These are phyloP conservation scores for Idaea dimidiata DNA, from an alignment of 2,888 invertebrate species.

Conservation along the genomic window DNA sequence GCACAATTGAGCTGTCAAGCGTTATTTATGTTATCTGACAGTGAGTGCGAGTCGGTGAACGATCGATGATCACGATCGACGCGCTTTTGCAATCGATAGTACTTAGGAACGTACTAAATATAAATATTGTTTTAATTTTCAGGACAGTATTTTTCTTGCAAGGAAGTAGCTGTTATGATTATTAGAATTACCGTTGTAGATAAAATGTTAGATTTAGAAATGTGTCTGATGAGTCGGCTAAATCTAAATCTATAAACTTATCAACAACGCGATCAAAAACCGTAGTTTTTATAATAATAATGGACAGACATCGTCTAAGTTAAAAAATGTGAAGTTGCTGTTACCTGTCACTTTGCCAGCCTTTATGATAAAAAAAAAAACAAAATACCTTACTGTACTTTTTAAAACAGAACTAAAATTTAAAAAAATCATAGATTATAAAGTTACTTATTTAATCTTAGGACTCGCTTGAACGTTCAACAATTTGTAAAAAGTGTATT, in stretches of 20 bases:
- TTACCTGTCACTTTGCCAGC: too few relatives aligned
- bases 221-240: too few relatives aligned
- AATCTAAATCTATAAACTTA: too few relatives aligned
- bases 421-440: constrained; percentile 48
- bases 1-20: constrained; percentile 61
- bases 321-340: too few relatives aligned
- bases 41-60: neutral
- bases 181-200: too few relatives aligned
- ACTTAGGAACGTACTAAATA: neutral
- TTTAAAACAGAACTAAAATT: constrained; percentile 48
- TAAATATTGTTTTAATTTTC: too few relatives aligned
- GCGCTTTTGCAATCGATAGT: neutral
- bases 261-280: too few relatives aligned
- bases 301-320: too few relatives aligned
- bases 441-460: constrained; percentile 63
- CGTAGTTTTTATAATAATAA: too few relatives aligned
- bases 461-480: constrained; percentile 72
- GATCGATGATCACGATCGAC: neutral
- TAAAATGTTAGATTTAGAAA: too few relatives aligned
- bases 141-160: too few relatives aligned
- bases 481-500: constrained; percentile 78
- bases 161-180: too few relatives aligned
- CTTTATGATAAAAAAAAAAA: constrained; percentile 11
- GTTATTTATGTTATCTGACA: constrained; percentile 45
- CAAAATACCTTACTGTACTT: constrained; percentile 37